These are phyloP conservation scores for Habrosyne pyritoides DNA, from an alignment of 2,888 invertebrate species.

Conservation along the genomic window DNA sequence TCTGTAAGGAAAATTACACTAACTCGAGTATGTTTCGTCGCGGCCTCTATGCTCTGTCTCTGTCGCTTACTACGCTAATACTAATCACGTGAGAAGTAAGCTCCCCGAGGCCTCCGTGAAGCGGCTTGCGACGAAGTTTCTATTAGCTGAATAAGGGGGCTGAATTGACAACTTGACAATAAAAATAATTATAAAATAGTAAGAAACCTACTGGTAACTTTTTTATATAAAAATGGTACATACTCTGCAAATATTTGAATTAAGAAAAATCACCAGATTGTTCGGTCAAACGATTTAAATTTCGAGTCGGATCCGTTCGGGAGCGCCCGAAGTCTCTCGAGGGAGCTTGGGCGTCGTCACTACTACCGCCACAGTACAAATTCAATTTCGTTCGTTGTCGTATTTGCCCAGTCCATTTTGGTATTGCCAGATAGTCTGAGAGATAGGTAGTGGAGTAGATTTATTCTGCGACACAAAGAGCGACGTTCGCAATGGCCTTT, in stretches of 20 bases:
- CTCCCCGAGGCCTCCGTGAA: no score
- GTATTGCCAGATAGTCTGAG: conserved; percentile 55
- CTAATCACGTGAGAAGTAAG: no score
- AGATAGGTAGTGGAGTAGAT: conserved; percentile 45
- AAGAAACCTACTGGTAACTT: no score
- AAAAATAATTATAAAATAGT: no score
- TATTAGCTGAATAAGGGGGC: no score
- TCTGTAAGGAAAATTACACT: no score
- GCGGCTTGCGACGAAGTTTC: no score
- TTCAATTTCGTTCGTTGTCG: conserved; percentile 69
- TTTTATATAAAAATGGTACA: no score
- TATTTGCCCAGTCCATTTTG: conserved; percentile 65
- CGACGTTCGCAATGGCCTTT: conserved; percentile 29
- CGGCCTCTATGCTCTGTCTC: no score
- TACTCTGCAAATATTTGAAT: conserved; percentile 4
- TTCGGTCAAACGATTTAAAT: conserved; percentile 43
- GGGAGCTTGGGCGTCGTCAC: conserved; percentile 46
- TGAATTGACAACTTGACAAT: no score
- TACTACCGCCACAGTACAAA: conserved; percentile 56
- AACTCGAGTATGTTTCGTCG: no score
- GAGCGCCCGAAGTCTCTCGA: conserved; percentile 43
- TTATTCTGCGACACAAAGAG: conserved; percentile 42
- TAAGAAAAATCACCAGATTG: conserved; percentile 22
- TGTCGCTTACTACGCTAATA: no score
- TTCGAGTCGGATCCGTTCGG: conserved; percentile 36